phyloP scores from a whole-genome alignment of 2,113 vertebrate genomes.

The Prochilodus magdalenae region DNA sequence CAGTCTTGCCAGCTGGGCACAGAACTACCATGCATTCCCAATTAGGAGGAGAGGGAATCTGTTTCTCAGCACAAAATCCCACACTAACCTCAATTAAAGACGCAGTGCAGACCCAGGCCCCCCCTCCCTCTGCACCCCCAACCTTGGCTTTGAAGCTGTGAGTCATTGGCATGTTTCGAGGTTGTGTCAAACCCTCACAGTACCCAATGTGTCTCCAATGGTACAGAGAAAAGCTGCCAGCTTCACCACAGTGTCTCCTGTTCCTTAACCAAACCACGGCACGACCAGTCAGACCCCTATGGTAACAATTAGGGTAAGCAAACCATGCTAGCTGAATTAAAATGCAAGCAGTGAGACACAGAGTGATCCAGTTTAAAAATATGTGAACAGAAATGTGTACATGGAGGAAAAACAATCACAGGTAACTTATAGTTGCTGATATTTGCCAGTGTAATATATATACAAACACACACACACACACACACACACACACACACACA shows the following conservation, averaged over 20 bases:
- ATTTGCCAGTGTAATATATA: background rate
- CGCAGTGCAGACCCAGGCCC: conserved; percentile 60
- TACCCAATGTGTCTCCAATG: conserved; percentile 43
- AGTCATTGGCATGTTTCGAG: conserved; percentile 54
- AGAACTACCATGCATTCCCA: conserved; percentile 58
- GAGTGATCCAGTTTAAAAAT: background rate
- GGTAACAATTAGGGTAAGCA: conserved; percentile 65
- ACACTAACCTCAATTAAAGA: conserved; percentile 74
- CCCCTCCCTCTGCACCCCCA: conserved; percentile 41
- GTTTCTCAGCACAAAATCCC: conserved; percentile 66
- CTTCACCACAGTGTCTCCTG: conserved; percentile 66
- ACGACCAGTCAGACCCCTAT: conserved; percentile 49
- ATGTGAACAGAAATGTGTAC: background rate
- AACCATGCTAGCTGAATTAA: conserved; percentile 58
- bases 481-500: no score
- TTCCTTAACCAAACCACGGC: conserved; percentile 61
- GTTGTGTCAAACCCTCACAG: conserved; percentile 50
- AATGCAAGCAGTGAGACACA: conserved; percentile 37
- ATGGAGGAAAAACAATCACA: background rate
- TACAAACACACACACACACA: no score
- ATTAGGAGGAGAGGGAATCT: conserved; percentile 61
- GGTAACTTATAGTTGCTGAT: background rate
- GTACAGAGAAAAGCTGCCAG: conserved; percentile 56
- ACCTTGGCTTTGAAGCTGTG: conserved; percentile 67
- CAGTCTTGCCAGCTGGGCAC: conserved; percentile 46